Percentiles rank a stretch among this genome's conserved stretches.
Evolutionary conservation across 2,797 vertebrate species (phyloP).

Genomic region (Eptatretus atami): DNA sequence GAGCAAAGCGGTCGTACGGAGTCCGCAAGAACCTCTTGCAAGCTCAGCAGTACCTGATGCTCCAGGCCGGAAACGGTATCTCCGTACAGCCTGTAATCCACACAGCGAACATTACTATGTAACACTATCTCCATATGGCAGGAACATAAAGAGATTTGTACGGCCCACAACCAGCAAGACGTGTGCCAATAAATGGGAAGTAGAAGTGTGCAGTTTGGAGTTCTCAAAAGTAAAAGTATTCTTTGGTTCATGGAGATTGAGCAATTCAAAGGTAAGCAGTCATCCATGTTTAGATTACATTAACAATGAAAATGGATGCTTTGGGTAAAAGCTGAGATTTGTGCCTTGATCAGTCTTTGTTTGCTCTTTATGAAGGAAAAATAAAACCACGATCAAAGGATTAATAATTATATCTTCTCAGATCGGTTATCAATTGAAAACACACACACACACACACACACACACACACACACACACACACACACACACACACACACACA

Average conservation of each 20-base stretch:
- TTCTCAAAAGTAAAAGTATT: not conserved
- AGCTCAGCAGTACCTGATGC: slow-evolving; percentile 51
- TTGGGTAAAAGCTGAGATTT: too few species aligned
- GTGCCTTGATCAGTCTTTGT: too few species aligned
- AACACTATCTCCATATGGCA: not conserved
- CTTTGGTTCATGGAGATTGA: not conserved
- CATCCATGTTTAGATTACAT: too few species aligned
- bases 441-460: not conserved
- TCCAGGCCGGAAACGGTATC: slow-evolving; percentile 58
- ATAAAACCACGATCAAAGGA: too few species aligned
- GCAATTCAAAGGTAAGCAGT: too few species aligned
- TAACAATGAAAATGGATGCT: too few species aligned
- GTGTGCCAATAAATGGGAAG: not conserved
- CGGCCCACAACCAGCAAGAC: not conserved
- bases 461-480: not conserved
- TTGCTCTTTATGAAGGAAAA: too few species aligned
- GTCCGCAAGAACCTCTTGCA: slow-evolving; percentile 63
- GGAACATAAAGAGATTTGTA: not conserved
- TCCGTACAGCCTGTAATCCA: slow-evolving; percentile 30
- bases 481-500: not conserved
- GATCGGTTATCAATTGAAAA: too few species aligned
- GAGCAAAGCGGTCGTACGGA: slow-evolving; percentile 65
- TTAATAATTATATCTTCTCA: too few species aligned
- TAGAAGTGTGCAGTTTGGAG: not conserved
- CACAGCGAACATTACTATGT: too few species aligned